A percentile compares a stretch with the other conserved stretches of the same genome.
phyloP scores from a whole-genome alignment of 2,797 vertebrate genomes.

The Trematomus bernacchii region DNA sequence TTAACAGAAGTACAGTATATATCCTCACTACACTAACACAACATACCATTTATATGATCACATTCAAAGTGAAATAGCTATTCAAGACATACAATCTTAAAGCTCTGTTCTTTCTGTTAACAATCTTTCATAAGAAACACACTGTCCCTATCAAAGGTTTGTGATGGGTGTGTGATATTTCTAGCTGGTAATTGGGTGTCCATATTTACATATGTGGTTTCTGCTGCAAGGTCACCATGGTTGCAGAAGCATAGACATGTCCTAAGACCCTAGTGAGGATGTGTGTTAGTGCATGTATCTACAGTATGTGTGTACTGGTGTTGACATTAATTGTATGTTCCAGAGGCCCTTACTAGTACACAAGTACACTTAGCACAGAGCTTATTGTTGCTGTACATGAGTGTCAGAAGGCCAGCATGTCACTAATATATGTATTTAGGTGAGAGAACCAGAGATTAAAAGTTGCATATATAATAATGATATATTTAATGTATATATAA shows the following conservation, averaged over 20 bases:
- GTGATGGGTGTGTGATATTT: conserved; percentile 31
- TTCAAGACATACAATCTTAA: neutral
- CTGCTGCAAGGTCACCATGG: conserved; percentile 38
- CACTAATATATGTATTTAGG: neutral
- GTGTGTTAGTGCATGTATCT: conserved; percentile 27
- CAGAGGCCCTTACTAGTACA: neutral
- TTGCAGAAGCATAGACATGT: conserved; percentile 54
- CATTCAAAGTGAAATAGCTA: neutral
- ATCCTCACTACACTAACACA: neutral
- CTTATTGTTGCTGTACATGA: neutral
- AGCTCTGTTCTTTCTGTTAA: conserved; percentile 9
- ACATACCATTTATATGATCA: neutral
- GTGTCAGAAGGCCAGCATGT: neutral
- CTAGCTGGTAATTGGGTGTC: conserved; percentile 32
- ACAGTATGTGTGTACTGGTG: conserved; percentile 12
- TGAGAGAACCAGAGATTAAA: neutral
- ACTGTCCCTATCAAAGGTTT: neutral
- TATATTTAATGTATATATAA: too few species aligned
- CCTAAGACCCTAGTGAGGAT: conserved; percentile 29
- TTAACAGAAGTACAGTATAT: neutral
- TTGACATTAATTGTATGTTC: conserved; percentile 15
- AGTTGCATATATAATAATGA: neutral
- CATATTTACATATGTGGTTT: conserved; percentile 37
- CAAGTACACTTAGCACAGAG: neutral
- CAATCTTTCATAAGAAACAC: neutral